Evolutionary conservation across 2,888 invertebrate species (phyloP).

Genomic region (Subacronicta megacephala): DNA sequence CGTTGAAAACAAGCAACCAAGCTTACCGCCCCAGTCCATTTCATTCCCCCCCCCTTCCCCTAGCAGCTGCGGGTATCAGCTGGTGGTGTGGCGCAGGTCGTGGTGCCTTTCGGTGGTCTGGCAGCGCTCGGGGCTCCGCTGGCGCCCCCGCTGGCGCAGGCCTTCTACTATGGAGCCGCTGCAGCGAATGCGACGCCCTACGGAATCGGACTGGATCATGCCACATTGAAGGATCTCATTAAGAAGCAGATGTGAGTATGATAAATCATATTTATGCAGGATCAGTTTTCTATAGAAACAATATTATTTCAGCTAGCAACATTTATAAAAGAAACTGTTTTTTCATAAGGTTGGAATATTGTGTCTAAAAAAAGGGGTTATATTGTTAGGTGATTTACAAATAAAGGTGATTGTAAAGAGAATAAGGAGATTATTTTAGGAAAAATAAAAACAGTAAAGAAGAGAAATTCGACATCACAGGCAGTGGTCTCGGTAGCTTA

Average conservation of each 20-base stretch:
- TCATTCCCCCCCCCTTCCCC: conserved; percentile 37
- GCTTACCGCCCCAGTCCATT: conserved; percentile 6
- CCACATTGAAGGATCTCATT: conserved; percentile 94
- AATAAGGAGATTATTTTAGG: no score
- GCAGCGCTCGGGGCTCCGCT: conserved; percentile 61
- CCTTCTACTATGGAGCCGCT: conserved; percentile 91
- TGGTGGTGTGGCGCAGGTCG: conserved; percentile 77
- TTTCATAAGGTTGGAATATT: no score
- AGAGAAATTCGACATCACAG: no score
- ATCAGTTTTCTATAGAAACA: no score
- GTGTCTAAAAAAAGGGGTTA: no score
- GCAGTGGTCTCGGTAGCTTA: no score
- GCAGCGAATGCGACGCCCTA: conserved; percentile 79
- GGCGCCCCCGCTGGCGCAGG: conserved; percentile 80
- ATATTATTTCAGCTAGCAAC: no score
- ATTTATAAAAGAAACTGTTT: no score
- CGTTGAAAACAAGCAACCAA: conserved; percentile 11
- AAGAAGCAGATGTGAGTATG: conserved; percentile 96
- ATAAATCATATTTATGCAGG: no score
- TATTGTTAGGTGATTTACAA: no score
- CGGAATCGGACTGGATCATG: conserved; percentile 89
- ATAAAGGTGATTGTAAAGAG: no score
- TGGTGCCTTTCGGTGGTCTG: conserved; percentile 77
- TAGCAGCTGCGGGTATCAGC: conserved; percentile 76
- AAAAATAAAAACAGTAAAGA: no score